A percentile compares a stretch with the other conserved stretches of the same genome.
phyloP scores from a whole-genome alignment of 2,113 vertebrate genomes.

The Bagarius yarrelli region DNA sequence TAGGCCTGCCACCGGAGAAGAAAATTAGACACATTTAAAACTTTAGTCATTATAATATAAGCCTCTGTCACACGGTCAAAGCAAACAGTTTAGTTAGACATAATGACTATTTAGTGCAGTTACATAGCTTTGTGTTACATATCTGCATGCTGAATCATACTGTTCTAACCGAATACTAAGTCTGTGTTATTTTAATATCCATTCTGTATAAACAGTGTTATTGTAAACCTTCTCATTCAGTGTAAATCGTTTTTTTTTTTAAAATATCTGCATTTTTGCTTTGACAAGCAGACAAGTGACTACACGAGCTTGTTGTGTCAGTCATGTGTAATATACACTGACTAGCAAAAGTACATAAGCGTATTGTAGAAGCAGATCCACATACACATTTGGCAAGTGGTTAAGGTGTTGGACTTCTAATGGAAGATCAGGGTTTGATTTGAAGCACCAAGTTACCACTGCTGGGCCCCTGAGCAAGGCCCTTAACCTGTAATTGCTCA shows the following conservation, averaged over 20 bases:
- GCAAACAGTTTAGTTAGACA: background rate
- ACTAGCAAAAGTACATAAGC: background rate
- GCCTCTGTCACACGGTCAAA: background rate
- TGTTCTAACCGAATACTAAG: background rate
- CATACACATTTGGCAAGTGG: background rate
- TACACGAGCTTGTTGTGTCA: background rate
- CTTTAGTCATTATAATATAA: background rate
- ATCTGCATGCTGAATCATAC: background rate
- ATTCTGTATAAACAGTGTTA: background rate
- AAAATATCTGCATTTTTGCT: background rate
- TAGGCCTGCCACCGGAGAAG: conserved; percentile 77
- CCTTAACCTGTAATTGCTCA: too few species aligned
- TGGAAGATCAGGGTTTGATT: too few species aligned
- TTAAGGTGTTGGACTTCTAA: too few species aligned
- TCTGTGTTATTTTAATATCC: background rate
- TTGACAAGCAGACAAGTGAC: background rate
- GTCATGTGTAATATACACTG: background rate
- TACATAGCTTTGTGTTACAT: background rate
- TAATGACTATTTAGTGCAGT: background rate
- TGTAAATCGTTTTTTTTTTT: background rate
- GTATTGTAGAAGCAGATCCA: background rate
- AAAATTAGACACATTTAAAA: background rate
- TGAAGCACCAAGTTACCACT: too few species aligned
- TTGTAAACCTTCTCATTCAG: background rate
- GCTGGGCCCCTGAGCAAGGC: too few species aligned